Conservation (phyloP, 2,113 vertebrate genomes). For the Pangasianodon hypophthalmus region DNA sequence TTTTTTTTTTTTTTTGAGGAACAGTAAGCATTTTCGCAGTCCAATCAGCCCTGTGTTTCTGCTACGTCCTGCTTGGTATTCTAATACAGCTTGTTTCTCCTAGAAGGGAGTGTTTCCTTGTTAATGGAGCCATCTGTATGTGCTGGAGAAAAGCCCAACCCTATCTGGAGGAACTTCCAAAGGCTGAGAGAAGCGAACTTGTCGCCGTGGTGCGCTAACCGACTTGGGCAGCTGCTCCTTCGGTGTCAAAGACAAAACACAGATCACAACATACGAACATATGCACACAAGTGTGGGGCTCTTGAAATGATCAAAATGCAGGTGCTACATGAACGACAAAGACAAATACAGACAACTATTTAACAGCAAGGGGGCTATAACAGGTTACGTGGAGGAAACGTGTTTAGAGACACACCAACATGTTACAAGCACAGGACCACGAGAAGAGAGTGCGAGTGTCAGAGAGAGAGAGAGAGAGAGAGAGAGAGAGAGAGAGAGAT, state of each 20-base stretch:
- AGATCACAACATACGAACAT: slow-evolving; percentile 41
- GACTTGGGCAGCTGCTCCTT: slow-evolving; percentile 79
- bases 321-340: background rate
- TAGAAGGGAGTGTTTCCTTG: slow-evolving; percentile 74
- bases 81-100: background rate
- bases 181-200: slow-evolving; percentile 80
- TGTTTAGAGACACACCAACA: slow-evolving; percentile 53
- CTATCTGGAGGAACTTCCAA: slow-evolving; percentile 78
- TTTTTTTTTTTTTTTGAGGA: too few relatives aligned
- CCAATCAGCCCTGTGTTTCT: background rate
- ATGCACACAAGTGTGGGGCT: slow-evolving; percentile 6
- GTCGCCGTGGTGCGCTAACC: slow-evolving; percentile 72
- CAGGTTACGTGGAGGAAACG: slow-evolving; percentile 41
- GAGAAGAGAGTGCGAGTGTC: background rate
- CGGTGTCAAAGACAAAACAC: slow-evolving; percentile 69
- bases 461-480: background rate
- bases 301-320: background rate
- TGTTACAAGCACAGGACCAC: slow-evolving; percentile 56
- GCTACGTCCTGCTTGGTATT: background rate
- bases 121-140: slow-evolving; percentile 78
- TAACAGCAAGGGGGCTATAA: background rate
- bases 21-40: background rate
- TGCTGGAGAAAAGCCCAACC: slow-evolving; percentile 72
- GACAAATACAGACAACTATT: slow-evolving; percentile 32
- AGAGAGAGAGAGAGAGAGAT: background rate